Percentiles rank a stretch among this genome's conserved stretches.
Conservation (phyloP, 2,797 vertebrate species). For the Lithobates pipiens region DNA sequence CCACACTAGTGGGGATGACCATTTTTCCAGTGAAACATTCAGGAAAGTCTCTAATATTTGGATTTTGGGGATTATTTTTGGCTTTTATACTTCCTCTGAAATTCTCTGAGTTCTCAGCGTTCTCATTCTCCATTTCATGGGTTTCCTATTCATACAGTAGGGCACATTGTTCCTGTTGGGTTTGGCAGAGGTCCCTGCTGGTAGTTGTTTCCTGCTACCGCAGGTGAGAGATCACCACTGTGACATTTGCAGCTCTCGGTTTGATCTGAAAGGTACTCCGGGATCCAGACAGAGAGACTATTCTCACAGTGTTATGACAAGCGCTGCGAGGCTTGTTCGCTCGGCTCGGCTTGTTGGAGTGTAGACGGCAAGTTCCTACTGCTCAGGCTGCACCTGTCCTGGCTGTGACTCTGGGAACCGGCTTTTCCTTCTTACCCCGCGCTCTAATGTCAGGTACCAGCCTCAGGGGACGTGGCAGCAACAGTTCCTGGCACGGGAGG, state of each 20-base stretch:
- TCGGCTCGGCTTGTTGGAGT: constrained; percentile 65
- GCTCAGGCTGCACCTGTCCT: constrained; percentile 70
- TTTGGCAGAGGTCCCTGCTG: too few species aligned
- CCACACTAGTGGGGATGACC: too few species aligned
- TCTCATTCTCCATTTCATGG: too few species aligned
- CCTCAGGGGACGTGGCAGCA: constrained; percentile 1
- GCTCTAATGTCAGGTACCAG: constrained; percentile 21
- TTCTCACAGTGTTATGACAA: constrained; percentile 29
- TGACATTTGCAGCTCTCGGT: not conserved
- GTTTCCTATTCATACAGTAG: too few species aligned
- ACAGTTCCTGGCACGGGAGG: constrained; percentile 29
- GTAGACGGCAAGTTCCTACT: constrained; percentile 68
- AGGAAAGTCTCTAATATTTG: too few species aligned
- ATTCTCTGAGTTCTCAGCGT: too few species aligned
- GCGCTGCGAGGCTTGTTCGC: constrained; percentile 40
- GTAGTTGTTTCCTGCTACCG: too few species aligned
- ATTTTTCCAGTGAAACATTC: too few species aligned
- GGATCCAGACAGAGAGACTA: not conserved
- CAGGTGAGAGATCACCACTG: too few species aligned
- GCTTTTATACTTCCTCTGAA: too few species aligned
- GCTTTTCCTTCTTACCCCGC: not conserved
- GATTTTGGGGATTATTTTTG: too few species aligned
- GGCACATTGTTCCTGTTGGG: too few species aligned
- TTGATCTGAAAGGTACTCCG: not conserved
- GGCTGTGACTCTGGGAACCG: constrained; percentile 5